Percentiles rank a stretch among this genome's conserved stretches.
These are phyloP conservation scores for Tenebrosternarchus preto DNA, from an alignment of 2,113 vertebrate species.

Conservation along the genomic window DNA sequence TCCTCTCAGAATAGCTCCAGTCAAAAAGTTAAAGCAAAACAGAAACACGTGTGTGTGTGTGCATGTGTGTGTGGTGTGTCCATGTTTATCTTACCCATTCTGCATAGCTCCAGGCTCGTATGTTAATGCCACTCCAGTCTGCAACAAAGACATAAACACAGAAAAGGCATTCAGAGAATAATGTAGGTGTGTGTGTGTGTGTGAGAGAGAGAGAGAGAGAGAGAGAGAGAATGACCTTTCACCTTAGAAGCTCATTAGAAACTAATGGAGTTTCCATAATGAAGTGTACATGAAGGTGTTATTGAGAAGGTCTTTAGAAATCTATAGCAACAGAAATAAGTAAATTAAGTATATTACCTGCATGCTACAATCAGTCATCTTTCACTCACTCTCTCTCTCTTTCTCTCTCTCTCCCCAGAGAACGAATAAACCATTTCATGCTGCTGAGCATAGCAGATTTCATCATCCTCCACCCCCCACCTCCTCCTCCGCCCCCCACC, in stretches of 20 bases:
- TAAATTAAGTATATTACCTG: constrained; percentile 16
- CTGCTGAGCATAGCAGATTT: too few species aligned
- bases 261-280: not conserved
- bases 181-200: too few species aligned
- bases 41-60: not conserved
- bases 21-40: too few species aligned
- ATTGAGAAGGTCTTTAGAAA: constrained; percentile 24
- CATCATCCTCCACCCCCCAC: too few species aligned
- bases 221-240: not conserved
- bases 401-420: constrained; percentile 46
- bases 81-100: constrained; percentile 85
- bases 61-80: not conserved
- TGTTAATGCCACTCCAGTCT: constrained; percentile 96
- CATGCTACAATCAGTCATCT: constrained; percentile 32
- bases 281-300: constrained; percentile 5
- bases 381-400: constrained; percentile 54
- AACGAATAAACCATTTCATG: too few species aligned
- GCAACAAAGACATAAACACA: constrained; percentile 55
- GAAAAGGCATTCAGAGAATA: not conserved
- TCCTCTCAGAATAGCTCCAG: too few species aligned
- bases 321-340: too few species aligned
- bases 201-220: too few species aligned
- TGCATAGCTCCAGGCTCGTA: constrained; percentile 95
- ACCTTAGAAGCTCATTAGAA: not conserved
- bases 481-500: too few species aligned